Base-by-base conservation (phyloP, 2,113 vertebrate species). In the Ameiurus melas region DNA sequence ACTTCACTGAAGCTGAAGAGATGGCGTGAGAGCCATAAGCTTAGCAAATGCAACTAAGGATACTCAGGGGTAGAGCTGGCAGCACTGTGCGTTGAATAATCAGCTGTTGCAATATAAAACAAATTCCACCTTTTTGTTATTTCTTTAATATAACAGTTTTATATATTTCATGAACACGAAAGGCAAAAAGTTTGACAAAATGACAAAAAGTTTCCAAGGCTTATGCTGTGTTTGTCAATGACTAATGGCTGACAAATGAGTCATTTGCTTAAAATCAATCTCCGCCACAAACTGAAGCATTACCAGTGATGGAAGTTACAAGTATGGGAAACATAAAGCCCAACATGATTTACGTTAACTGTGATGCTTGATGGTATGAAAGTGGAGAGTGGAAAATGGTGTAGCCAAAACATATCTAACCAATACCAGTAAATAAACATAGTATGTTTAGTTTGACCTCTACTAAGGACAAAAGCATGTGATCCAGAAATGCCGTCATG, bases 341-440 rank as follows among this genome's bases (percentile, higher is more conserved):
- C 39, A 53, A 13, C 6, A 47, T 33, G 17, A 80, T 80, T 80
- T 62, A 43, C 64, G 64, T 83, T 89, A 55, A 83, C 57, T 83
- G 19, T 73, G n/a, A 53, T 81, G n/a, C 47, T 33, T 25, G 25
- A 79, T 70, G 75, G 66, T 70, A 84, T 60, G 30, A 89, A 89
- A 89, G 81, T 47, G n/a, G n/a, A 82, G 30, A 5, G 17, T 58
- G 53, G 79, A 87, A 87, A 70, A 36, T 53, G 82, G 19, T 47
- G 4, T 79, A 80, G 82, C 62, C 71, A 84, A 81, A 84, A 84
- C 73, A 84, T 5, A 73, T 33, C 64, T 66, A 79, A 85, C 66
- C 51, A 36, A 85, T 71, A 80, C 47, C 51, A 62, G 75, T 80
- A 79, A 90, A 87, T 71, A 88, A 71, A 75, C 60, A 87, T 5